phyloP scores from a whole-genome alignment of 2,888 invertebrate genomes.

The Aplocera efformata region DNA sequence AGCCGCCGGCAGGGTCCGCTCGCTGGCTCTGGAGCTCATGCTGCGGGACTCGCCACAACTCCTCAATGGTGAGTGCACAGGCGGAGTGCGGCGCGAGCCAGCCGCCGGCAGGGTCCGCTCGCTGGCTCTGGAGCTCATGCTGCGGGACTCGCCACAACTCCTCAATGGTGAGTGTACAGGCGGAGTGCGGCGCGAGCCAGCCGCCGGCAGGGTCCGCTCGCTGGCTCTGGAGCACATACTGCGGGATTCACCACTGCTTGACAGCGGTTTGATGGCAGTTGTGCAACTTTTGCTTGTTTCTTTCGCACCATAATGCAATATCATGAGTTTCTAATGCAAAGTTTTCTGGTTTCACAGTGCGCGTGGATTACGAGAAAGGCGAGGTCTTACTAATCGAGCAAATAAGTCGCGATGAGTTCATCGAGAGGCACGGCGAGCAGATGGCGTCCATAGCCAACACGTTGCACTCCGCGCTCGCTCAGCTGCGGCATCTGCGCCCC shows the following conservation, averaged over 20 bases:
- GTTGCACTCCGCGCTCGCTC: constrained; percentile 39
- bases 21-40: constrained; percentile 43
- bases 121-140: constrained; percentile 42
- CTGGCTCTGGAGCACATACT: constrained; percentile 46
- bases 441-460: constrained; percentile 21
- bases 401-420: constrained; percentile 19
- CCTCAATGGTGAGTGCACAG: constrained; percentile 19
- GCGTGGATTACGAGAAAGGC: constrained; percentile 52
- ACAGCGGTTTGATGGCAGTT: constrained; percentile 35
- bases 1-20: constrained; percentile 30
- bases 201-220: constrained; percentile 31
- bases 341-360: constrained; percentile 40
- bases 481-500: constrained; percentile 50
- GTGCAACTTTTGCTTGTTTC: constrained; percentile 41
- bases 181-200: constrained; percentile 50
- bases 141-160: constrained; percentile 31
- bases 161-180: constrained; percentile 24
- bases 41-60: constrained; percentile 32
- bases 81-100: constrained; percentile 51
- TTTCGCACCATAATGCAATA: no score
- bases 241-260: constrained; percentile 23
- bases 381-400: constrained; percentile 47
- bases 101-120: constrained; percentile 31
- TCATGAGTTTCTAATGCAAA: no score
- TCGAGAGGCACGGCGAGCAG: constrained; percentile 14